Percentiles rank a stretch among this genome's conserved stretches.
Evolutionary conservation across 2,113 vertebrate genomes (phyloP).

Genomic region (Falcunculus frontatus): DNA sequence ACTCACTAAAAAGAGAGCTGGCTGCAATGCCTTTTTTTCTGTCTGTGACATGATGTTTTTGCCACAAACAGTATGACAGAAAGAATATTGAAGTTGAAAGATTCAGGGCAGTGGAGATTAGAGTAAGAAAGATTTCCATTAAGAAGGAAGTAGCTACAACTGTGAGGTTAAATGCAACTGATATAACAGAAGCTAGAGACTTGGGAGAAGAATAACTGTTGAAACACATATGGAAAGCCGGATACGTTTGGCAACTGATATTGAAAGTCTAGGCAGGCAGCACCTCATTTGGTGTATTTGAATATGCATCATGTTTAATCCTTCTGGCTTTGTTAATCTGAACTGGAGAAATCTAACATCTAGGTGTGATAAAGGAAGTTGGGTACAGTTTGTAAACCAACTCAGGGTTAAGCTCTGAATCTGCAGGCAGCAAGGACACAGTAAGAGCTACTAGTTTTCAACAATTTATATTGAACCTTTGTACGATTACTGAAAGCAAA

Average conservation of each 20-base stretch:
- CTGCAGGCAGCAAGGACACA: neutral
- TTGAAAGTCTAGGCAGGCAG: neutral
- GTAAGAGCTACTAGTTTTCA: neutral
- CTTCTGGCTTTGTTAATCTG: neutral
- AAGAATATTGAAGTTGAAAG: conserved; percentile 48
- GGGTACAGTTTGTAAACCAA: neutral
- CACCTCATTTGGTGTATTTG: neutral
- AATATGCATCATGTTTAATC: neutral
- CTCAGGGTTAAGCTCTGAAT: neutral
- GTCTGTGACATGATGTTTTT: neutral
- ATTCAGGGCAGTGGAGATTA: conserved; percentile 32
- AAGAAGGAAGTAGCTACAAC: neutral
- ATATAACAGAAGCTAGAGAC: neutral
- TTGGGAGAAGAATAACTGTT: neutral
- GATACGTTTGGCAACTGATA: neutral
- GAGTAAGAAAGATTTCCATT: conserved; percentile 24
- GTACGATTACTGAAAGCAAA: neutral
- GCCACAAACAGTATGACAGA: neutral
- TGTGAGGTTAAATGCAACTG: conserved; percentile 3
- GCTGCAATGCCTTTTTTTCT: neutral
- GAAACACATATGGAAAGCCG: neutral
- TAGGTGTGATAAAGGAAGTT: neutral
- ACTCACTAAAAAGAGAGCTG: neutral
- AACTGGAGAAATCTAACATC: neutral
- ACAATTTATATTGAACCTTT: neutral